Base-by-base conservation (phyloP, 2,113 vertebrate species). In the Trematocara unimaculatum region DNA sequence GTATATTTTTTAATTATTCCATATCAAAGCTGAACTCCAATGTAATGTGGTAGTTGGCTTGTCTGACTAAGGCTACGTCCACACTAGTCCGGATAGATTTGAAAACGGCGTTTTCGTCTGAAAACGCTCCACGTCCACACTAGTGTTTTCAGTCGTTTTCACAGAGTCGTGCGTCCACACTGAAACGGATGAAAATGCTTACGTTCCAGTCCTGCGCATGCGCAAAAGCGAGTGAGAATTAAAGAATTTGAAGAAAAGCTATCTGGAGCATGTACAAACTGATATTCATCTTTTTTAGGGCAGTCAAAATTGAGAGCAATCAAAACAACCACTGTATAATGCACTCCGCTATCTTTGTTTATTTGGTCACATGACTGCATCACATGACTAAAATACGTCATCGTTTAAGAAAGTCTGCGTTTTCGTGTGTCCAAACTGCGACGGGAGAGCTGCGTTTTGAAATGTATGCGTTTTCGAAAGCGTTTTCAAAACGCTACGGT, bases 1-100 rank as follows among this genome's bases (percentile, higher is more conserved):
- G 84, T 83, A 78, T 45, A 26, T 72, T 17, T 72, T 84, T 64
- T 56, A 5, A 64, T 88, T 84, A 89, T 90, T 87, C 81, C 56
- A 67, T 5, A 15, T 85, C 55, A 82, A 13, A 86, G 79, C 14
- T 45, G 54, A 74, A 78, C 42, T 86, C 83, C 84, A 23, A 85
- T 94, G 90, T 80, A 58, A 81, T 90, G 83, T 92, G 90, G 92
- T 88, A 89, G 29, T 93, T 88, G 90, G 90, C 74, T 93, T 92
- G 90, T 93, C 93, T 92, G 85, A 92, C 56, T 60, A 31, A 58
- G 56, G 26, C 8, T 58, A 17, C 3, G 7, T 31, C 55, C 55
- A 58, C 55, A 31, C 26, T 31, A 58, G 26, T 15, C 55, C 14
- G 1, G 55, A 58, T 29, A 31, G 26, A 58, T 58, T 58, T 58